phyloP scores from a whole-genome alignment of 2,113 vertebrate species.

The Cyphomyrus discorhynchus region DNA sequence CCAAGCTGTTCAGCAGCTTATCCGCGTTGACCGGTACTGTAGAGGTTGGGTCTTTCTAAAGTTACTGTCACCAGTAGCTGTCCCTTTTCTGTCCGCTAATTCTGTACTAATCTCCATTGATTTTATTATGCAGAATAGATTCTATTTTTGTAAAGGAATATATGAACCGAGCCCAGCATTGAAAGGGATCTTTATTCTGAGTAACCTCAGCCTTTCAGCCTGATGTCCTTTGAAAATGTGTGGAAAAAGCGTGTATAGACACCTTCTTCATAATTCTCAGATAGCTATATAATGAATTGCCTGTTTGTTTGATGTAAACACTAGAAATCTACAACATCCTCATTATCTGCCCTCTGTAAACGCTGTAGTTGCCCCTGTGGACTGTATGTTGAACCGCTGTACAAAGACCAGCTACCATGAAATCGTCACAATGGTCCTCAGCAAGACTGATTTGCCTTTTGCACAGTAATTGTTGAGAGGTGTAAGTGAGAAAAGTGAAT shows the following conservation, averaged over 20 bases:
- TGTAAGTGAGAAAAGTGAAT: background rate
- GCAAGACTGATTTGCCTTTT: background rate
- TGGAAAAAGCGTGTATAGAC: background rate
- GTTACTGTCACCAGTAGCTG: background rate
- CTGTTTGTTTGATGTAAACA: constrained; percentile 19
- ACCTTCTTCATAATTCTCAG: background rate
- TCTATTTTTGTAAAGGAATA: constrained; percentile 67
- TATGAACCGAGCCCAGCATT: constrained; percentile 37
- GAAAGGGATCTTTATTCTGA: constrained; percentile 29
- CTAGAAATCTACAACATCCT: background rate
- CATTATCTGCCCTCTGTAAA: background rate
- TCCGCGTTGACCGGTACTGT: constrained; percentile 6
- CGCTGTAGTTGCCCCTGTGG: background rate
- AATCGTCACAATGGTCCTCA: background rate
- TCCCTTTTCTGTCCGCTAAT: constrained; percentile 22
- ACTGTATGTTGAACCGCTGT: background rate
- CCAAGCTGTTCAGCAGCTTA: constrained; percentile 12
- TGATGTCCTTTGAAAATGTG: constrained; percentile 17
- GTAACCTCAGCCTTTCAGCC: constrained; percentile 12
- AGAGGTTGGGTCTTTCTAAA: constrained; percentile 17
- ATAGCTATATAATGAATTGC: background rate
- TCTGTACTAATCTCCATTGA: constrained; percentile 43
- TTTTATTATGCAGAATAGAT: constrained; percentile 56
- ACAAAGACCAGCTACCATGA: background rate
- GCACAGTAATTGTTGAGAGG: background rate